Percentiles rank a stretch among this genome's conserved stretches.
Evolutionary conservation across 2,888 invertebrate species (phyloP).

Genomic region (Parochlus steinenii): DNA sequence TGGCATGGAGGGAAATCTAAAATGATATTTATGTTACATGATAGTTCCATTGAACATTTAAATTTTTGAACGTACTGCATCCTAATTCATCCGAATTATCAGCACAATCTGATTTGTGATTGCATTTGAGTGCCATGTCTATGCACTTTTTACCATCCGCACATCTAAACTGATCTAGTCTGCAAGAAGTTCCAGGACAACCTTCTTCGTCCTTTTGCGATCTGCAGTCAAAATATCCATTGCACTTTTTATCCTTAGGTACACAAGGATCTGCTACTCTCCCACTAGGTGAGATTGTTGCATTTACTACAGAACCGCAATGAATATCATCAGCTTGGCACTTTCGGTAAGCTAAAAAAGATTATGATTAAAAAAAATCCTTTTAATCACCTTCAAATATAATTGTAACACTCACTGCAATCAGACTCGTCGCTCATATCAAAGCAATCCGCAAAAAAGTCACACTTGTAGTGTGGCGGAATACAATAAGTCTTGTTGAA

Average conservation of each 20-base stretch:
- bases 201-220: conserved; percentile 65
- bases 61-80: conserved; percentile 54
- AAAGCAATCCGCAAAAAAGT: conserved; percentile 87
- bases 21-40: conserved; percentile 14
- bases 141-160: conserved; percentile 65
- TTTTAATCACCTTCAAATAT: too few relatives aligned
- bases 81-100: conserved; percentile 80
- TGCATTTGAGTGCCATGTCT: conserved; percentile 60
- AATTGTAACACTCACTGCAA: conserved; percentile 62
- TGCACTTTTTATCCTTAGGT: conserved; percentile 76
- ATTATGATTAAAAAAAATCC: conserved; percentile 12
- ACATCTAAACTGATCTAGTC: conserved; percentile 75
- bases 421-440: conserved; percentile 90
- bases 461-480: conserved; percentile 84
- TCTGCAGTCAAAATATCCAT: conserved; percentile 78
- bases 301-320: conserved; percentile 53
- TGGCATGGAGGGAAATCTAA: conserved; percentile 81
- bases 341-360: conserved; percentile 62
- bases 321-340: conserved; percentile 78
- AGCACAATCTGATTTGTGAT: conserved; percentile 79
- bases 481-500: conserved; percentile 95
- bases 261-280: conserved; percentile 59
- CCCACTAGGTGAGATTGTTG: conserved; percentile 33
- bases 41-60: not conserved
- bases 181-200: conserved; percentile 53